These are phyloP conservation scores for Fistularia tabacaria DNA, from an alignment of 2,797 vertebrate species.

Conservation along the genomic window DNA sequence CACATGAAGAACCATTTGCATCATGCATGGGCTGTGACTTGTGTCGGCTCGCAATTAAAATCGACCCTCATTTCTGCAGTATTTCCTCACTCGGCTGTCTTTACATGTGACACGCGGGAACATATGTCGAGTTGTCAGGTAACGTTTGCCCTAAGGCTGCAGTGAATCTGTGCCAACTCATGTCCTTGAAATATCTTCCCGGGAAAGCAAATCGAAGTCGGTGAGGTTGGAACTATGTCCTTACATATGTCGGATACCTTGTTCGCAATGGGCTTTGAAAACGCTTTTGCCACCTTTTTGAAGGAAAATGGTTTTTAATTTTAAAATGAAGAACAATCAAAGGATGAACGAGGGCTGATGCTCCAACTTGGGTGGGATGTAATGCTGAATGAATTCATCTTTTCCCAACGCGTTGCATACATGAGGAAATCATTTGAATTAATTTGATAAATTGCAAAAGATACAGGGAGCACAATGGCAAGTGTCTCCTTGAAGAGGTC, in stretches of 20 bases:
- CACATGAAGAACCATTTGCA: no score
- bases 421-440: constrained; percentile 46
- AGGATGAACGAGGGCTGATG: neutral
- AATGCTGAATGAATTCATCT: constrained; percentile 23
- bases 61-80: no score
- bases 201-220: no score
- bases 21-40: no score
- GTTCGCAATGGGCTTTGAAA: no score
- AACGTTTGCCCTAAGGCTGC: constrained; percentile 33
- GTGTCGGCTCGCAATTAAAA: no score
- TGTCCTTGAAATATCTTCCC: constrained; percentile 54
- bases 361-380: neutral
- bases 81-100: constrained; percentile 1
- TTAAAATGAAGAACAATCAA: neutral
- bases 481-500: constrained; percentile 54
- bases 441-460: constrained; percentile 39
- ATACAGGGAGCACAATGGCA: constrained; percentile 22
- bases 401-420: constrained; percentile 24
- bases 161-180: constrained; percentile 41
- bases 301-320: no score
- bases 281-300: no score
- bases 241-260: no score
- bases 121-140: constrained; percentile 50
- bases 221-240: no score
- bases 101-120: constrained; percentile 36